Conservation (phyloP, 53 echinoderm and acorn worm genomes). For the Echinarachnius parma region DNA sequence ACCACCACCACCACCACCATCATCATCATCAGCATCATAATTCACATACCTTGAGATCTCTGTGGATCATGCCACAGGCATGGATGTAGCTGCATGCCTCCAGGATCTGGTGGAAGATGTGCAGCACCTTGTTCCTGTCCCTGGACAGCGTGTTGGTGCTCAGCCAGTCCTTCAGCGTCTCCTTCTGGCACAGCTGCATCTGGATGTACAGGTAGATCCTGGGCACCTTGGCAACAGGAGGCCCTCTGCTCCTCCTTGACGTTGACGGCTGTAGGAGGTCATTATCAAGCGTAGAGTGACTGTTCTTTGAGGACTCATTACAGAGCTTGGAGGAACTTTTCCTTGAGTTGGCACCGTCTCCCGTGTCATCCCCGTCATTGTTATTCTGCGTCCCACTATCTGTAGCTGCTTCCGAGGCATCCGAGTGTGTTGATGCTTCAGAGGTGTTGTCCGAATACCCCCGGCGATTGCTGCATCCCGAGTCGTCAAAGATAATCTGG, state of each 20-base stretch:
- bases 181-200: constrained; percentile 97
- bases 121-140: constrained; percentile 67
- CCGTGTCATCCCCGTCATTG: neutral
- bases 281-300: too few species aligned
- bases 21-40: too few species aligned
- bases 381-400: neutral
- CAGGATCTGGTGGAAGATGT: constrained; percentile 90
- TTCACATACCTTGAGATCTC: constrained; percentile 80
- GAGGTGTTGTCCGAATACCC: neutral
- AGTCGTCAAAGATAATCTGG: constrained; percentile 73
- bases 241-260: neutral
- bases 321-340: too few species aligned
- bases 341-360: too few species aligned
- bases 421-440: neutral
- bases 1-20: too few species aligned
- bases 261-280: neutral
- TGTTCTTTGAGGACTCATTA: too few species aligned
- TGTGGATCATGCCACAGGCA: constrained; percentile 89
- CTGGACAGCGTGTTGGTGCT: constrained; percentile 62
- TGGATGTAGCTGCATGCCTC: constrained; percentile 89
- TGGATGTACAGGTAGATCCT: constrained; percentile 92
- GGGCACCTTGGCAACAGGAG: constrained; percentile 37
- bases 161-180: constrained; percentile 95
- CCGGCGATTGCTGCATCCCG: constrained; percentile 44
- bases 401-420: constrained; percentile 6